Evolutionary conservation across 35 echinoderm and acorn worm species (phyloP).

Genomic region (Lytechinus pictus): DNA sequence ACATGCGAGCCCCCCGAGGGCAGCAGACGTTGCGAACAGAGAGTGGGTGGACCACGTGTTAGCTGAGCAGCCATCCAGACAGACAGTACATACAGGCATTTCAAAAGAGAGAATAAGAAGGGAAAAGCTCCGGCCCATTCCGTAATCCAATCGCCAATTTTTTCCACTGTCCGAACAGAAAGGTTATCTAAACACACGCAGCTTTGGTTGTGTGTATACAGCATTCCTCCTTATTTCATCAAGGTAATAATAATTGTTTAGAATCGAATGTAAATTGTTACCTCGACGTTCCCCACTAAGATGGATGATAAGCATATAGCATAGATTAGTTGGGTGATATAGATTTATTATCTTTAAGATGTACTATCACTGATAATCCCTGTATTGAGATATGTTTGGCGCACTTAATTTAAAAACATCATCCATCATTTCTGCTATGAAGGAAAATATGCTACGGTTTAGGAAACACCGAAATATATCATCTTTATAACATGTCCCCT

Average conservation of each 20-base stretch:
- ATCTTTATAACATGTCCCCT: background rate
- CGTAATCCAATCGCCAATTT: background rate
- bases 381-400: background rate
- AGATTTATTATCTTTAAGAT: background rate
- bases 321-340: background rate
- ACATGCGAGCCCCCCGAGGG: background rate
- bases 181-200: slow-evolving; percentile 14
- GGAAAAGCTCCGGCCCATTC: background rate
- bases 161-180: background rate
- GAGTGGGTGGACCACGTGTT: slow-evolving; percentile 25
- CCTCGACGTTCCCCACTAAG: background rate
- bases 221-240: background rate
- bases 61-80: background rate
- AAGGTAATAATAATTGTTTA: background rate
- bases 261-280: background rate
- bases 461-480: background rate
- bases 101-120: background rate
- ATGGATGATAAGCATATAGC: background rate
- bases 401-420: background rate
- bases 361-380: background rate
- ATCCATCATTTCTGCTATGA: background rate
- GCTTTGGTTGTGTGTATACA: background rate
- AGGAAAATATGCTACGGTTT: background rate
- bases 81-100: background rate
- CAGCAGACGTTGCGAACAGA: background rate